These are phyloP conservation scores for Falco columbarius DNA, from an alignment of 2,797 vertebrate species.

Conservation along the genomic window DNA sequence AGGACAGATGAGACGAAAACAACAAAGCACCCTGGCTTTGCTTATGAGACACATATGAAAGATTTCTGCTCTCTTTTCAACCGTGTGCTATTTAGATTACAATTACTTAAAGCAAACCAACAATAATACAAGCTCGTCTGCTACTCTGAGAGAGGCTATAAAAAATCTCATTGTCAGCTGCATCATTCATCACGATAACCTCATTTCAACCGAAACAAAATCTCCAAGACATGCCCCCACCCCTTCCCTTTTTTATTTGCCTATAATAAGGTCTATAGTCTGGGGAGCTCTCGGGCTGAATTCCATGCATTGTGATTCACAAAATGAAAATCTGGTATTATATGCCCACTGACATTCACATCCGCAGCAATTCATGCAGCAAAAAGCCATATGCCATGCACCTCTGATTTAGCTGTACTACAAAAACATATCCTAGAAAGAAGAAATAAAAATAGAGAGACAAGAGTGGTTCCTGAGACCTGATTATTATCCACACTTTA, in stretches of 20 bases:
- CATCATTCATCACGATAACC: constrained; percentile 57
- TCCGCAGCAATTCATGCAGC: constrained; percentile 75
- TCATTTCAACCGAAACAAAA: constrained; percentile 63
- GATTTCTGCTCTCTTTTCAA: constrained; percentile 31
- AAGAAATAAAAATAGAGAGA: constrained; percentile 43
- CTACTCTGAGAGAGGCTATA: constrained; percentile 17
- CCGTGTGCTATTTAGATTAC: neutral
- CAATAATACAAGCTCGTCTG: constrained; percentile 14
- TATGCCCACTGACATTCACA: constrained; percentile 77
- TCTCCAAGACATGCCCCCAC: neutral
- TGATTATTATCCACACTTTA: neutral
- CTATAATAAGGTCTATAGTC: constrained; percentile 46
- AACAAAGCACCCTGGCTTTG: neutral
- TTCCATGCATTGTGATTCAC: constrained; percentile 70
- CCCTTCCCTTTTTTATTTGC: constrained; percentile 37
- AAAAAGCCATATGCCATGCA: constrained; percentile 76
- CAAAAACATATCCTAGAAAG: constrained; percentile 34
- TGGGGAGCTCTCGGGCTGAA: constrained; percentile 62
- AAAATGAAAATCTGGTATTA: constrained; percentile 74
- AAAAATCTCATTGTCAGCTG: constrained; percentile 55
- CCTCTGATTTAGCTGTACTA: constrained; percentile 63
- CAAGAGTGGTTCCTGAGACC: neutral
- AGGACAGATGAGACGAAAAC: neutral
- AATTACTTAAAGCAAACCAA: constrained; percentile 50
- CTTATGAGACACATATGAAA: neutral